Evolutionary conservation across 2,113 vertebrate species (phyloP).

Genomic region (Leptobrachium leishanense): DNA sequence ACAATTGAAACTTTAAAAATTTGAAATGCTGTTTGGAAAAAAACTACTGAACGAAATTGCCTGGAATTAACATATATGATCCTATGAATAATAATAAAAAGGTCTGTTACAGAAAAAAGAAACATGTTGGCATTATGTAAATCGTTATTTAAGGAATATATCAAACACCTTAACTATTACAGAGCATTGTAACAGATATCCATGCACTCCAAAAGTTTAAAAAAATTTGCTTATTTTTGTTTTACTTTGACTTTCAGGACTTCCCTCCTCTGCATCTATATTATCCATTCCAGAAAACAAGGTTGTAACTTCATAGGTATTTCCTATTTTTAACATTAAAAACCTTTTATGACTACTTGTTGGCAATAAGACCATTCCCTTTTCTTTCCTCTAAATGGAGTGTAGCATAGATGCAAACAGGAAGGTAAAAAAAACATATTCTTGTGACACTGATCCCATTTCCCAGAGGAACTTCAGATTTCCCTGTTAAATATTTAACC

Average conservation of each 20-base stretch:
- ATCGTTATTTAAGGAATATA: too few relatives aligned
- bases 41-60: too few relatives aligned
- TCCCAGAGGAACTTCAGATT: neutral
- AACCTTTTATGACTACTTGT: constrained; percentile 22
- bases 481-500: neutral
- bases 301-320: constrained; percentile 32
- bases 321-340: constrained; percentile 40
- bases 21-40: too few relatives aligned
- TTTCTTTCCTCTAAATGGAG: constrained; percentile 28
- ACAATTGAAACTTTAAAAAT: too few relatives aligned
- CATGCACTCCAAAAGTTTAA: too few relatives aligned
- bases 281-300: neutral
- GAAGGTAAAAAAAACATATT: constrained; percentile 28
- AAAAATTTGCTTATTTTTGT: too few relatives aligned
- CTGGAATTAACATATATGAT: too few relatives aligned
- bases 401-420: constrained; percentile 41
- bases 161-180: too few relatives aligned
- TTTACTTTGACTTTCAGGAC: neutral
- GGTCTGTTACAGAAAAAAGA: too few relatives aligned
- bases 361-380: constrained; percentile 18
- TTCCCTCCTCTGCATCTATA: neutral
- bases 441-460: constrained; percentile 1
- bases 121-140: too few relatives aligned
- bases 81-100: too few relatives aligned
- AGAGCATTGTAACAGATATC: too few relatives aligned